Conservation (phyloP, 1,140 invertebrate species). For the Trichomalopsis sarcophagae region DNA sequence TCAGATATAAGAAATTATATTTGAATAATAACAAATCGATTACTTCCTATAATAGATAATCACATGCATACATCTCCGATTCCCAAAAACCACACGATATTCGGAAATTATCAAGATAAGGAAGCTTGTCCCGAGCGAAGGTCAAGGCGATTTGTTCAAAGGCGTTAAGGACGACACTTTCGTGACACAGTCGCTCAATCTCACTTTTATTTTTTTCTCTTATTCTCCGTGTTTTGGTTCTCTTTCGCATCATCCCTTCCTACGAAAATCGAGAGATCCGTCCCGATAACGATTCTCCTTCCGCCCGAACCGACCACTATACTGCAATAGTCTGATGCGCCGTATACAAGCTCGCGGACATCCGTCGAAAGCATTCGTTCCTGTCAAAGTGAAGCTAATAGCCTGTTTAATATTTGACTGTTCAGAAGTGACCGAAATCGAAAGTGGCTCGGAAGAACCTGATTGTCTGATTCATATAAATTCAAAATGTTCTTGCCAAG, state of each 20-base stretch:
- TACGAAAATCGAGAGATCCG: neutral
- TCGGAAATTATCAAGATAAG: slow-evolving; percentile 4
- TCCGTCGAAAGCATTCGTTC: neutral
- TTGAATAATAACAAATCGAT: no score
- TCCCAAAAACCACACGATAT: neutral
- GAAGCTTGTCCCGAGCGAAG: slow-evolving; percentile 1
- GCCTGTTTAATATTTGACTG: no score
- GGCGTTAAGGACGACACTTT: slow-evolving; percentile 3
- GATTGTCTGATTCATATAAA: no score
- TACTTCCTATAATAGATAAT: no score
- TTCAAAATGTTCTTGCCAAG: slow-evolving; percentile 10
- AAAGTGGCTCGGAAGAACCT: no score
- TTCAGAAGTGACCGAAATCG: no score
- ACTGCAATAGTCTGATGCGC: neutral
- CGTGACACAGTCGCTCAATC: neutral
- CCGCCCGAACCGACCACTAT: neutral
- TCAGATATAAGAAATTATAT: no score
- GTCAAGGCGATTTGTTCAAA: slow-evolving; percentile 3
- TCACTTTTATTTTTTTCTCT: neutral
- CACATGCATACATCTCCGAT: neutral
- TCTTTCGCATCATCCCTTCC: slow-evolving; percentile 10
- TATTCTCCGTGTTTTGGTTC: neutral
- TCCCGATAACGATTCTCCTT: neutral
- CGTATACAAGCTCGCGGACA: neutral
- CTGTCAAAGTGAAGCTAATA: no score